Percentiles rank a stretch among this genome's conserved stretches.
Conservation (phyloP, 2,113 vertebrate species). For the Vidua macroura region DNA sequence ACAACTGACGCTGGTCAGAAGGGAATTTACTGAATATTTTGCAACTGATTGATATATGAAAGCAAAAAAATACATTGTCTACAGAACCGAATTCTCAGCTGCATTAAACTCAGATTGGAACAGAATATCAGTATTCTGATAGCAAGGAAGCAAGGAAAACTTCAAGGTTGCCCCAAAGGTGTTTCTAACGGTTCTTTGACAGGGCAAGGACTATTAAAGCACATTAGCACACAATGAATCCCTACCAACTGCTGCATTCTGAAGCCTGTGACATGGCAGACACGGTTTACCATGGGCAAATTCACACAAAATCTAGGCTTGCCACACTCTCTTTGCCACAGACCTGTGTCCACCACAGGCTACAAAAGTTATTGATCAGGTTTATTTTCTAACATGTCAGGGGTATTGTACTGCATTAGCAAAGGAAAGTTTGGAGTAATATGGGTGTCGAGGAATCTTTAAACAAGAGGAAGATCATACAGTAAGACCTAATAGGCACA, state of each 20-base stretch:
- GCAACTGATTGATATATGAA: accelerated
- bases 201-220: not conserved
- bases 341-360: not conserved
- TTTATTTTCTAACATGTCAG: not conserved
- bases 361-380: not conserved
- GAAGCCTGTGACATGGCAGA: not conserved
- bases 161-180: not conserved
- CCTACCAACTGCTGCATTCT: not conserved
- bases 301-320: not conserved
- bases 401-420: not conserved
- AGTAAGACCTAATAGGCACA: not conserved
- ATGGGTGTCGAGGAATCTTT: not conserved
- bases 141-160: not conserved
- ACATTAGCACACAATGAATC: not conserved
- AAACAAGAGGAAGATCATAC: not conserved
- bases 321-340: not conserved
- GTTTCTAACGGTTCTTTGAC: not conserved
- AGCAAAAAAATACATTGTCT: not conserved
- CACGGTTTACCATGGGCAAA: not conserved
- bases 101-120: not conserved
- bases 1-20: not conserved
- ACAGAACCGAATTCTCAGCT: not conserved
- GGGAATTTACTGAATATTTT: not conserved
- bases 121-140: not conserved
- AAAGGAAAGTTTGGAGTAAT: not conserved